Base-by-base conservation (phyloP, 2,113 vertebrate species). In the Menura novaehollandiae region DNA sequence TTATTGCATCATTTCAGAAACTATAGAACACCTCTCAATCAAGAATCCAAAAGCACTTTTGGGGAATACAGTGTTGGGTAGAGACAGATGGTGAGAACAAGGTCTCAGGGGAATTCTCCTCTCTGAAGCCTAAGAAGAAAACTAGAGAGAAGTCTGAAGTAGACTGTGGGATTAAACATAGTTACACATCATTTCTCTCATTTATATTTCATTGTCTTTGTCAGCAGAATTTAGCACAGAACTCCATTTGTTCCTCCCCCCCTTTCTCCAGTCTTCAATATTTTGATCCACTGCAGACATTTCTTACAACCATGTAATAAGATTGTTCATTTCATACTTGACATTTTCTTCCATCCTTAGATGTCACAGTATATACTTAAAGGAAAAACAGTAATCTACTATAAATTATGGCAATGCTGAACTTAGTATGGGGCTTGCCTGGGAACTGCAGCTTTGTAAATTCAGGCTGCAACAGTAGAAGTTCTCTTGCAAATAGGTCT, bases 261-360 rank as follows among this genome's bases (percentile, higher is more conserved):
- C 4, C 16, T 63, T 89, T 72, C 23, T 39, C 32, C 16, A 52
- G 28, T 16, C 44, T 60, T 85, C 12, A 62, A 44, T 43, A 59
- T 41, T 91, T 88, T 90, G 43, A 82, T 86, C 66, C 67, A 35
- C 33, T 72, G 58, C 67, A 88, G 59, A 76, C 33, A 44, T 67
- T 67, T 83, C 63, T 88, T 71, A 32, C 16, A 72, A 60, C 26
- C 27, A 27, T 33, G 16, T 41, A 72, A 62, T 28, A 64, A 51
- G 27, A 94, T 56, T 33, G n/a, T 43, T 85, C 55, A 75, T 71
- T 92, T 72, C 68, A 72, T 47, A 66, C 32, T 59, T 66, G 47
- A 63, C 11, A 44, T 95, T 88, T 88, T 93, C 32, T 80, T 80
- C 78, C 35, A 32, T 47, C 51, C 37, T 85, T 55, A 88, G 16